These are phyloP conservation scores for Lucilia cuprina DNA, from an alignment of 1,140 invertebrate species.

Conservation along the genomic window DNA sequence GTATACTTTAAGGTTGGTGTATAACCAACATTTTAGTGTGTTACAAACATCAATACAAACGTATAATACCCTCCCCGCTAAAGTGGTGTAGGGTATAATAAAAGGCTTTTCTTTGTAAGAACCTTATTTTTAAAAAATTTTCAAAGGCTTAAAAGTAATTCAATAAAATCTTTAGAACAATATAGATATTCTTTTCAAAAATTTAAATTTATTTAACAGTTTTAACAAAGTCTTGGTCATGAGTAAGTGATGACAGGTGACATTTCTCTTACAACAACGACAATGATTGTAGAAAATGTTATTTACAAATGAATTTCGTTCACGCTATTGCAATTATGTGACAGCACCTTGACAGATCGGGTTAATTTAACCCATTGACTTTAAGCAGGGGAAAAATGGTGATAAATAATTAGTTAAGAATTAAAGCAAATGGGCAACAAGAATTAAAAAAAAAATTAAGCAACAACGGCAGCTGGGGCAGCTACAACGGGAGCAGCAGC, in stretches of 20 bases:
- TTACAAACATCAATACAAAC: too few relatives aligned
- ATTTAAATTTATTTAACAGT: slow-evolving; percentile 11
- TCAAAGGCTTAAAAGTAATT: too few relatives aligned
- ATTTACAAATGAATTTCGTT: slow-evolving; percentile 58
- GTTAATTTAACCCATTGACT: not conserved
- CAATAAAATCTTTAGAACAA: not conserved
- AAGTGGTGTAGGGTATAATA: too few relatives aligned
- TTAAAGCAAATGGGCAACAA: slow-evolving; percentile 11
- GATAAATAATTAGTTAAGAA: not conserved
- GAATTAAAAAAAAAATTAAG: slow-evolving; percentile 39
- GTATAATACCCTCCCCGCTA: too few relatives aligned
- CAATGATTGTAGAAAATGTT: slow-evolving; percentile 58
- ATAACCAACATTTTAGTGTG: too few relatives aligned
- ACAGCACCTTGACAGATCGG: not conserved
- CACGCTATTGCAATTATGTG: not conserved
- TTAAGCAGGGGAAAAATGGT: too few relatives aligned
- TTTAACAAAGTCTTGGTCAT: slow-evolving; percentile 26
- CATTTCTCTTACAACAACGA: slow-evolving; percentile 51
- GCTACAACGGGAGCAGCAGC: slow-evolving; percentile 46
- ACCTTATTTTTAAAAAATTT: too few relatives aligned
- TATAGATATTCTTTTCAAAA: slow-evolving; percentile 36
- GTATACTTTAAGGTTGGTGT: too few relatives aligned
- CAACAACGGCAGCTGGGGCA: slow-evolving; percentile 52
- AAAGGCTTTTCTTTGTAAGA: too few relatives aligned
- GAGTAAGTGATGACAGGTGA: slow-evolving; percentile 51